These are phyloP conservation scores for Euplexia lucipara DNA, from an alignment of 2,888 invertebrate genomes.

Conservation along the genomic window DNA sequence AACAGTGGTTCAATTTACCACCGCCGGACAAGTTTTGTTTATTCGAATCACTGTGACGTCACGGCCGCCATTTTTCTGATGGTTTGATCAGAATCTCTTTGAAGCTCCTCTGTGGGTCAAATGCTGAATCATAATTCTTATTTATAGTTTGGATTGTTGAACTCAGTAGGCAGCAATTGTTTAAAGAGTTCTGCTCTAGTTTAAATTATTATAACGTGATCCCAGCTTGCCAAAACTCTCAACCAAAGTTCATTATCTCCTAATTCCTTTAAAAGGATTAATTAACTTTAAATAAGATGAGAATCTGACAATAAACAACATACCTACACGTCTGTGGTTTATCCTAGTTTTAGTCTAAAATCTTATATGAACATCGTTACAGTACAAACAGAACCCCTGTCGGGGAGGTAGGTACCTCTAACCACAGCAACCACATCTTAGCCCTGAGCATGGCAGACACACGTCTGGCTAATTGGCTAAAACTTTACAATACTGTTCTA, in stretches of 20 bases:
- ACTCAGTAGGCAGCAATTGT: not conserved
- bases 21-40: constrained; percentile 57
- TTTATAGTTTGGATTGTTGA: constrained; percentile 27
- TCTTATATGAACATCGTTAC: constrained; percentile 2
- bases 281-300: not conserved
- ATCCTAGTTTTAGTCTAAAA: constrained; percentile 8
- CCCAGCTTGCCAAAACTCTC: too few species aligned
- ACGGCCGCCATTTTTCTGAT: constrained; percentile 48
- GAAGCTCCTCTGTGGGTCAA: constrained; percentile 41
- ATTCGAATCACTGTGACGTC: constrained; percentile 54
- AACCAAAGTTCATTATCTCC: not conserved
- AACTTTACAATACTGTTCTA: constrained; percentile 53
- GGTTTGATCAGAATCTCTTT: constrained; percentile 60
- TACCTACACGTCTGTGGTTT: constrained; percentile 3
- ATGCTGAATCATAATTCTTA: constrained; percentile 38
- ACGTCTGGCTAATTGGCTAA: constrained; percentile 49
- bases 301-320: not conserved
- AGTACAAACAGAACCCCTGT: not conserved
- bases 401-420: not conserved
- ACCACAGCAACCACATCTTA: constrained; percentile 32
- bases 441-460: constrained; percentile 10
- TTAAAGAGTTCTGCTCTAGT: too few species aligned
- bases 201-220: too few species aligned
- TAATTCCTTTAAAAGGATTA: not conserved
- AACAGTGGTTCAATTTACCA: constrained; percentile 46